phyloP scores from a whole-genome alignment of 2,888 invertebrate species.

The Plebejus anna region DNA sequence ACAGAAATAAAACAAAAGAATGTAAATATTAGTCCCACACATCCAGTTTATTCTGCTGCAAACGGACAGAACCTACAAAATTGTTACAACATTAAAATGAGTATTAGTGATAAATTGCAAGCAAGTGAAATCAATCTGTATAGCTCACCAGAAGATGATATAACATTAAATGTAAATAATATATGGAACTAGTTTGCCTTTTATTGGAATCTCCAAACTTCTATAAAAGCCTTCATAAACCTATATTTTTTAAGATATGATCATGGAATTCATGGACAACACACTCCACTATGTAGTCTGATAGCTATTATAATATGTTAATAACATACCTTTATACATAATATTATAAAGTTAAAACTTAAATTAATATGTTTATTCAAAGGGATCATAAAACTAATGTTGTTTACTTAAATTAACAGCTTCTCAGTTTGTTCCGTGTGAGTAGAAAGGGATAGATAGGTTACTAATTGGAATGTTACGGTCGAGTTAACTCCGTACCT shows the following conservation, averaged over 20 bases:
- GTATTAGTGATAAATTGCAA: neutral
- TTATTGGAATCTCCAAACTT: neutral
- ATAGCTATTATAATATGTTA: neutral
- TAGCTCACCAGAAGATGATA: conserved; percentile 12
- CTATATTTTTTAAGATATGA: neutral
- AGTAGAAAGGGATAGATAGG: too few species aligned
- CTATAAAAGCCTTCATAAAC: neutral
- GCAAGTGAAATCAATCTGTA: neutral
- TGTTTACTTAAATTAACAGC: neutral
- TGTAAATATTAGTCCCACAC: conserved; percentile 9
- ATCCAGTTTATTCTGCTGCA: neutral
- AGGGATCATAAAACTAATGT: neutral
- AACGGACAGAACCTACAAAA: conserved; percentile 13
- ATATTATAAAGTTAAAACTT: neutral
- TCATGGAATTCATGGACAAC: neutral
- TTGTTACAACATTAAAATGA: neutral
- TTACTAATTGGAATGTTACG: neutral
- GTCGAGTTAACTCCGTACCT: too few species aligned
- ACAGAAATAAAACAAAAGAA: conserved; percentile 3
- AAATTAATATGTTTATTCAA: neutral
- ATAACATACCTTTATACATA: neutral
- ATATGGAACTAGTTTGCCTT: conserved; percentile 14
- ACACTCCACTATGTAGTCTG: neutral
- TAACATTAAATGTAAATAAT: conserved; percentile 27
- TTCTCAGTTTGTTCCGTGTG: neutral